Evolutionary conservation across 2,888 invertebrate genomes (phyloP).

Genomic region (Erebia palarica): DNA sequence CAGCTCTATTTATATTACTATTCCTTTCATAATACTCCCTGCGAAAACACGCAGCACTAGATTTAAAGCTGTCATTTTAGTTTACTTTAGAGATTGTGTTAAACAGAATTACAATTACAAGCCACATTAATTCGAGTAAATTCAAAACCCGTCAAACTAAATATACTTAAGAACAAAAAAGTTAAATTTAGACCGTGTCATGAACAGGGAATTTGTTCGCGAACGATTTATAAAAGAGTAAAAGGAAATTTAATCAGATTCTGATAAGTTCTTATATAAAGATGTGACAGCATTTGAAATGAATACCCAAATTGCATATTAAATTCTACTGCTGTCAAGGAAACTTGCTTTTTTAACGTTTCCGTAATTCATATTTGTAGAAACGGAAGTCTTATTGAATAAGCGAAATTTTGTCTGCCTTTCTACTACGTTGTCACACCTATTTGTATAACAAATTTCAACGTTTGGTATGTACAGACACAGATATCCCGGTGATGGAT

Average conservation of each 20-base stretch:
- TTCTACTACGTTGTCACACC: neutral
- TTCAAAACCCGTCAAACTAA: neutral
- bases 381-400: neutral
- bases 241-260: neutral
- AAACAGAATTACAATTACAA: no score
- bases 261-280: conserved; percentile 12
- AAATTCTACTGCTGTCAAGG: neutral
- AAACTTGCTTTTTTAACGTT: neutral
- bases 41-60: no score
- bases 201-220: conserved; percentile 18
- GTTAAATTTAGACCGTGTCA: conserved; percentile 32
- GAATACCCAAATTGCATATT: neutral
- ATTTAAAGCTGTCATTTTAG: neutral
- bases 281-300: conserved; percentile 1
- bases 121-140: neutral
- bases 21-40: no score
- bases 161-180: neutral
- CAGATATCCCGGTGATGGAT: no score
- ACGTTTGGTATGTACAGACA: no score
- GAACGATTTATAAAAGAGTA: conserved; percentile 8
- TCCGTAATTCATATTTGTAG: neutral
- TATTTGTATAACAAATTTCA: no score
- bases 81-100: no score
- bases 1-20: no score
- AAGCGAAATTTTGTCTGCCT: no score